A percentile compares a stretch with the other conserved stretches of the same genome.
These are phyloP conservation scores for Eudorcas thomsonii DNA, from an alignment of 2,113 vertebrate species.

Conservation along the genomic window DNA sequence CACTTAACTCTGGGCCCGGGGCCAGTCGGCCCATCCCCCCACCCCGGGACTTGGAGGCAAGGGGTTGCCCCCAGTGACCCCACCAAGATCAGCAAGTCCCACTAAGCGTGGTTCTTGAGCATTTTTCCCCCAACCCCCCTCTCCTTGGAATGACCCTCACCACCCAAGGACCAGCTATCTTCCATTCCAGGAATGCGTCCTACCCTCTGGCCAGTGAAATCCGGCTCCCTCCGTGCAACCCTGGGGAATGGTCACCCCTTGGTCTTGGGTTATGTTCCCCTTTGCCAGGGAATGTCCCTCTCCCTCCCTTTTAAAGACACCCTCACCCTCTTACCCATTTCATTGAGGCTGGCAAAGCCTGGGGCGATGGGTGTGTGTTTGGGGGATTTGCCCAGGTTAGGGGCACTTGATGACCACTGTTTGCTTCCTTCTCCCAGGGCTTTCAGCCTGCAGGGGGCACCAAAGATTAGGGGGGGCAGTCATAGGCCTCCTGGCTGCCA, in stretches of 20 bases:
- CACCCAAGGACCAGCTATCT: neutral
- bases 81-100: neutral
- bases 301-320: neutral
- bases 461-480: neutral
- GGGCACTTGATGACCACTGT: constrained; percentile 92
- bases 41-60: neutral
- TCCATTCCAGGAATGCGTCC: neutral
- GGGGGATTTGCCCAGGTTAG: constrained; percentile 92
- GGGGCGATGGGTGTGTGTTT: constrained; percentile 88
- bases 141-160: neutral
- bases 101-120: neutral
- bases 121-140: neutral
- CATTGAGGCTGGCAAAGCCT: constrained; percentile 91
- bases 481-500: neutral
- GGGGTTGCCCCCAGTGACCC: neutral
- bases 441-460: constrained; percentile 82
- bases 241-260: neutral
- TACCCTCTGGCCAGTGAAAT: neutral
- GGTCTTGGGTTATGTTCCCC: neutral
- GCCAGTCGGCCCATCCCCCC: neutral
- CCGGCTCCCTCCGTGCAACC: neutral
- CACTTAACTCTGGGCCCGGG: neutral
- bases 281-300: neutral
- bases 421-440: constrained; percentile 89
- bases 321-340: constrained; percentile 88